Conservation (phyloP, 2,888 invertebrate genomes). For the Pantelozetes paolii region DNA sequence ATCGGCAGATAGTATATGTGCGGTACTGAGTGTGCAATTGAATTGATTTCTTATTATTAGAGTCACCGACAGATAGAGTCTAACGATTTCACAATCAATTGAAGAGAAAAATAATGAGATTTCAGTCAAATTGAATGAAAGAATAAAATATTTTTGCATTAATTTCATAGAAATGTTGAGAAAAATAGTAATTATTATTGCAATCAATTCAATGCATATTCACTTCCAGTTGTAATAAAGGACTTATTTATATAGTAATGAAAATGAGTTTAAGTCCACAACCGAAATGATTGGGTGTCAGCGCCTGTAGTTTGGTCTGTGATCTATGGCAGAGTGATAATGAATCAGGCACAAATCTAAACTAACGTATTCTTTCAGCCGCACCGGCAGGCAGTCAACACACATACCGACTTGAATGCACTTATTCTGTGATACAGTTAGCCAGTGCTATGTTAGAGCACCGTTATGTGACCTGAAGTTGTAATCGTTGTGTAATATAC, state of each 20-base stretch:
- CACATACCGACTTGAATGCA: not conserved
- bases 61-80: not conserved
- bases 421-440: not conserved
- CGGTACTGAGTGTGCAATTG: not conserved
- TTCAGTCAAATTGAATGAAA: no score
- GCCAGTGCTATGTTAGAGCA: not conserved
- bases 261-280: no score
- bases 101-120: no score
- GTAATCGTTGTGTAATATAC: slow-evolving; percentile 12
- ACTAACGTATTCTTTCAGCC: not conserved
- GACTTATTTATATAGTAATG: no score
- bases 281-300: not conserved
- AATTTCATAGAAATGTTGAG: no score
- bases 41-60: not conserved
- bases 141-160: no score
- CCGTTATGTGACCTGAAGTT: slow-evolving; percentile 19
- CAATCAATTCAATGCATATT: no score
- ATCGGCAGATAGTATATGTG: no score
- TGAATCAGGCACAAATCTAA: not conserved
- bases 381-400: not conserved
- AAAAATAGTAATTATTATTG: no score
- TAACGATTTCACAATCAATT: no score
- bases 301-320: not conserved
- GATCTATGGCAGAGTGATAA: not conserved
- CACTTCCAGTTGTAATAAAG: no score